These are phyloP conservation scores for Sorex araneus DNA, from an alignment of 2,113 vertebrate genomes.

Conservation along the genomic window DNA sequence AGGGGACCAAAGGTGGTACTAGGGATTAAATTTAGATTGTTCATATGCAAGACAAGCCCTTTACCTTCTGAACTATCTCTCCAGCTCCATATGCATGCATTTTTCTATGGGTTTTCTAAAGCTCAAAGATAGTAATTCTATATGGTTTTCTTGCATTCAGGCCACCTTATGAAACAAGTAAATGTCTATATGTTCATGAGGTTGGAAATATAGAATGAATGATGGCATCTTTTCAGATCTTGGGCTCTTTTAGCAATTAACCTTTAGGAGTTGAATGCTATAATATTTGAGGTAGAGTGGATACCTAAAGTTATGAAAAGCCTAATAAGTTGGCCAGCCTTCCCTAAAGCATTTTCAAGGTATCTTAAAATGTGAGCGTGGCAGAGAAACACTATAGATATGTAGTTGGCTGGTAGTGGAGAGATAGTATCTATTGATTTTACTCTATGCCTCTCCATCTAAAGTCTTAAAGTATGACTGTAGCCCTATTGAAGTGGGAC, in stretches of 20 bases:
- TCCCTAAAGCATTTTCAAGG: conserved; percentile 34
- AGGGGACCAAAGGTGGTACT: too few species aligned
- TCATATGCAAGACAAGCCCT: too few species aligned
- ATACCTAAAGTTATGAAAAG: conserved; percentile 33
- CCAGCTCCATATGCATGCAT: neutral
- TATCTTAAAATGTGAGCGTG: conserved; percentile 16
- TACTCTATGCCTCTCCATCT: conserved; percentile 82
- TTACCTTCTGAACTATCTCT: too few species aligned
- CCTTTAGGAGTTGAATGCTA: conserved; percentile 10
- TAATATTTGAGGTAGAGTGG: conserved; percentile 75
- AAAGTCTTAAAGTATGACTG: conserved; percentile 82
- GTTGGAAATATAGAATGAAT: neutral
- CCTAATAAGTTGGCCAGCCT: neutral
- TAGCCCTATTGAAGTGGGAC: conserved; percentile 85
- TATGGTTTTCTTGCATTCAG: conserved; percentile 21
- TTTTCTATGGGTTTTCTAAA: conserved; percentile 26
- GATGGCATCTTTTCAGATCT: neutral
- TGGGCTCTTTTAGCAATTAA: neutral
- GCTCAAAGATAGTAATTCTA: neutral
- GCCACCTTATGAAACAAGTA: neutral
- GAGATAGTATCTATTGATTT: conserved; percentile 87
- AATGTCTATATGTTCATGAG: neutral
- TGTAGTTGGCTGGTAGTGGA: conserved; percentile 71
- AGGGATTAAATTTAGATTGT: too few species aligned
- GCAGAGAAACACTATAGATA: conserved; percentile 43